A percentile compares a stretch with the other conserved stretches of the same genome.
These are phyloP conservation scores for Trichacis sp. DNA, from an alignment of 2,888 invertebrate species.

Conservation along the genomic window DNA sequence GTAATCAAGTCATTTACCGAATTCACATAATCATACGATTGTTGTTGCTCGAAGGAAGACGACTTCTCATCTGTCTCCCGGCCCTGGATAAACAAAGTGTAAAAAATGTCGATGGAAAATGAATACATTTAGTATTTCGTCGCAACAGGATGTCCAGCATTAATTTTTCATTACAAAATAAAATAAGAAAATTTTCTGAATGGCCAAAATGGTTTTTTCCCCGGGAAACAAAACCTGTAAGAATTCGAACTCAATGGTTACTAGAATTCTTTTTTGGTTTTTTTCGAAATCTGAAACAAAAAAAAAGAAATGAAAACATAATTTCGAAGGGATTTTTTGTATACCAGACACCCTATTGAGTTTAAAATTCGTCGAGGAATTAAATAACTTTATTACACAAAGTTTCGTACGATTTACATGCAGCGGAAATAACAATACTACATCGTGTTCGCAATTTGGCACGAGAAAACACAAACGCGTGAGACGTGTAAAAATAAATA, in stretches of 20 bases:
- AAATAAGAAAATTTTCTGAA: no score
- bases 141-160: background rate
- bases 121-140: constrained; percentile 6
- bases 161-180: no score
- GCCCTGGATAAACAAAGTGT: constrained; percentile 53
- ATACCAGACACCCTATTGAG: background rate
- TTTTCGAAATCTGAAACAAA: no score
- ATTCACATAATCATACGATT: constrained; percentile 66
- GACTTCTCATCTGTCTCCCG: constrained; percentile 63
- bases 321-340: no score
- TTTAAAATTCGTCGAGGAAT: no score
- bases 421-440: background rate
- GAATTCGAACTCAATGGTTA: no score
- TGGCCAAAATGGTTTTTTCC: no score
- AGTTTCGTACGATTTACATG: no score
- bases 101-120: constrained; percentile 17
- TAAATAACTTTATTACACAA: no score
- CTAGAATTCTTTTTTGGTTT: background rate
- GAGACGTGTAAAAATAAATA: no score
- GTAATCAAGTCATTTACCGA: constrained; percentile 13
- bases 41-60: constrained; percentile 65
- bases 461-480: background rate
- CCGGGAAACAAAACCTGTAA: no score
- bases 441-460: background rate
- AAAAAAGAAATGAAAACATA: no score